Evolutionary conservation across 1,140 invertebrate species (phyloP).

Genomic region (Battus philenor): DNA sequence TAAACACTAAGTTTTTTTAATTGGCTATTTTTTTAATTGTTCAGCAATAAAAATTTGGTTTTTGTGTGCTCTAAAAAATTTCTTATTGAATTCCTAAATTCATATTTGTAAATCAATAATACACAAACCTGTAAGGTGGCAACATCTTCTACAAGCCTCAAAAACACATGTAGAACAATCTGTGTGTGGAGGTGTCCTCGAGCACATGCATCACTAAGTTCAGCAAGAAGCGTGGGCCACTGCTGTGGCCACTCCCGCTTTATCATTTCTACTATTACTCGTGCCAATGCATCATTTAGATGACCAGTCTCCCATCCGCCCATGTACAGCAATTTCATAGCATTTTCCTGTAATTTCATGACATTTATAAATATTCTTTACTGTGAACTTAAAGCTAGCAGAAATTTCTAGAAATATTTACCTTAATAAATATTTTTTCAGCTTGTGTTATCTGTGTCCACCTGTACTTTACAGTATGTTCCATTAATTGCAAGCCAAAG

Average conservation of each 20-base stretch:
- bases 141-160: conserved; percentile 93
- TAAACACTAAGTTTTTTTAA: no score
- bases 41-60: no score
- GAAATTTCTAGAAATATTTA: no score
- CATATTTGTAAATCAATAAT: no score
- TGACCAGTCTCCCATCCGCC: conserved; percentile 83
- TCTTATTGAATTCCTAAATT: no score
- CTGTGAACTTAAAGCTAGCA: no score
- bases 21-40: no score
- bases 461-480: conserved; percentile 92
- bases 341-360: conserved; percentile 85
- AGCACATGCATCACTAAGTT: conserved; percentile 87
- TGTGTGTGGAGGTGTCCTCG: conserved; percentile 90
- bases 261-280: conserved; percentile 95
- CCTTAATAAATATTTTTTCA: conserved; percentile 92
- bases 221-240: conserved; percentile 89
- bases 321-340: conserved; percentile 87
- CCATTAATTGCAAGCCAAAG: conserved; percentile 93
- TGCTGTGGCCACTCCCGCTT: conserved; percentile 97
- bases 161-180: conserved; percentile 89
- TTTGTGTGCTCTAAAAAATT: no score
- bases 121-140: conserved; percentile 84
- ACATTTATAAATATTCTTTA: no score
- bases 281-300: conserved; percentile 90
- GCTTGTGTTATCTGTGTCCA: conserved; percentile 91